These are phyloP conservation scores for Hucho hucho DNA, from an alignment of 2,113 vertebrate species.

Conservation along the genomic window DNA sequence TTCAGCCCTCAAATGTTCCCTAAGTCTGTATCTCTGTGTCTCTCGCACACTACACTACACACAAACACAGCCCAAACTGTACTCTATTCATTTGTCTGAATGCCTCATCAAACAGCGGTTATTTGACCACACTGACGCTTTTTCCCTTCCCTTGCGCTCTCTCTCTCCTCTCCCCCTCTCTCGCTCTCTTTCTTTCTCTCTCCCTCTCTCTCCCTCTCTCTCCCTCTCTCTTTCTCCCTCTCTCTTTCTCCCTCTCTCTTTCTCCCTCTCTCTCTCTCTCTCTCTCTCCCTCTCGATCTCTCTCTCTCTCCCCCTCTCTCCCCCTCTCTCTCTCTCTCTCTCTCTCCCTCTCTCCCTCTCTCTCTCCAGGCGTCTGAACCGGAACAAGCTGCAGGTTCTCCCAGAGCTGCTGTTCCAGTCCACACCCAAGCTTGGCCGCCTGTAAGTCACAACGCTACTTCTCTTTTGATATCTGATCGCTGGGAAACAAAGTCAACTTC, in stretches of 20 bases:
- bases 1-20: too few relatives aligned
- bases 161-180: background rate
- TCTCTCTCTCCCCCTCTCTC: background rate
- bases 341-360: slow-evolving; percentile 25
- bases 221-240: background rate
- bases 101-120: background rate
- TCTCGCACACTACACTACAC: slow-evolving; percentile 21
- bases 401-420: slow-evolving; percentile 97
- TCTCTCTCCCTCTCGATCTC: slow-evolving; percentile 1
- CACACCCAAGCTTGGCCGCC: slow-evolving; percentile 90
- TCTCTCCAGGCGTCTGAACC: slow-evolving; percentile 88
- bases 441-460: slow-evolving; percentile 82
- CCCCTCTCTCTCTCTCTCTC: slow-evolving; percentile 9
- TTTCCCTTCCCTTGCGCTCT: slow-evolving; percentile 14
- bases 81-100: background rate
- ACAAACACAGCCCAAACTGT: background rate
- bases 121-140: background rate
- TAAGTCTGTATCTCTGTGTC: too few relatives aligned
- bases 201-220: background rate
- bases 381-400: slow-evolving; percentile 94
- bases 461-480: slow-evolving; percentile 54
- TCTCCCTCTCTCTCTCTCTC: slow-evolving; percentile 21
- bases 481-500: slow-evolving; percentile 53
- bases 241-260: slow-evolving; percentile 6
- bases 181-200: too few relatives aligned